Evolutionary conservation across 1,140 invertebrate species (phyloP).

Genomic region (Calephelis virginiensis): DNA sequence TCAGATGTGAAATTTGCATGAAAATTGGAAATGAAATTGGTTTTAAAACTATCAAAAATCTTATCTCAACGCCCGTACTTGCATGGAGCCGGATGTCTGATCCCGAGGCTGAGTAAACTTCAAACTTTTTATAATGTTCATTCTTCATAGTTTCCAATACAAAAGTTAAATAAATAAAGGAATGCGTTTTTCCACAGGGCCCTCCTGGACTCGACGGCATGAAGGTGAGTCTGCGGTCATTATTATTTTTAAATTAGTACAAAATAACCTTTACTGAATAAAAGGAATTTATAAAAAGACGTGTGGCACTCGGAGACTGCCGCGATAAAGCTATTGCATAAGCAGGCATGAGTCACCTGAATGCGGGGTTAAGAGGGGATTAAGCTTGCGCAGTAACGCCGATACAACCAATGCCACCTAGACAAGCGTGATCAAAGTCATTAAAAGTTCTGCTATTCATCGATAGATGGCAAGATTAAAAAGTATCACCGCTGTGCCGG

Average conservation of each 20-base stretch:
- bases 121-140: background rate
- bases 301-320: too few relatives aligned
- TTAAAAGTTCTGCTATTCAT: too few relatives aligned
- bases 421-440: too few relatives aligned
- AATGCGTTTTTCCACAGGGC: constrained; percentile 76
- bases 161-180: constrained; percentile 21
- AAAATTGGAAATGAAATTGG: background rate
- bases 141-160: background rate
- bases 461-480: too few relatives aligned
- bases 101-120: constrained; percentile 1
- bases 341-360: too few relatives aligned
- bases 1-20: background rate
- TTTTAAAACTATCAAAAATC: background rate
- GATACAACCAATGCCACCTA: too few relatives aligned
- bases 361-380: too few relatives aligned
- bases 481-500: too few relatives aligned
- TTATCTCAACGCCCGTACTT: background rate
- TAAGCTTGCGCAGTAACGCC: too few relatives aligned
- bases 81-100: background rate
- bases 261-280: background rate
- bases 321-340: too few relatives aligned
- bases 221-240: constrained; percentile 77
- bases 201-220: constrained; percentile 83
- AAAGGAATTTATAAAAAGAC: too few relatives aligned
- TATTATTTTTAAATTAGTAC: background rate